Evolutionary conservation across 2,888 invertebrate species (phyloP), one percentile per base, ranked within the genome.

Genomic region (Aphidoletes aphidimyza): DNA sequence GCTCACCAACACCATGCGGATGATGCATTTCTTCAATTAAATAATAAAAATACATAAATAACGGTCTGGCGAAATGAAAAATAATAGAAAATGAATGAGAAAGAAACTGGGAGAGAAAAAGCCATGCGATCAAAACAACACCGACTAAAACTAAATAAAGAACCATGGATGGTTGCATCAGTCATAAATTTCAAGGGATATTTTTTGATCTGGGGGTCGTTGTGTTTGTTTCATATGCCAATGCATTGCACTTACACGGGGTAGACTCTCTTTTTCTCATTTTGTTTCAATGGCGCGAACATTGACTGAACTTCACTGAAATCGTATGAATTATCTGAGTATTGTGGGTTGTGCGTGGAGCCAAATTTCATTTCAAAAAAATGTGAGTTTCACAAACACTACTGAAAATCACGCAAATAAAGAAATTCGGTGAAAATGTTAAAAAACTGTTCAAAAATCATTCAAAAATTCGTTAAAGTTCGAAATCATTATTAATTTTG

Each of bases 1-100:
- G n/a, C 19, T 36, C 36, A 37, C 81, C 36, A 81, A 81, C 81
- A 81, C 81, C 81, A 81, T 81, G 81, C 81, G 81, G 37, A 81
- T 81, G 81, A 81, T 81, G 81, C 81, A 81, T 81, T 81, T 81
- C 81, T 81, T 81, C 37, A 81, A 81, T 81, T 81, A 81, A 81
- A 81, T 81, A 81, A 81, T 81, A 81, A 81, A 81, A 81, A 81
- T 81, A 81, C 81, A 81, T 81, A 81, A 81, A 81, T 81, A 81
- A 81, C 81, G 81, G 81, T 81, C 81, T 37, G n/a, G 37, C 37
- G 37, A 81, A 81, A 78, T 78, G 78, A 78, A 36, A 78, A 78
- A 78, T 54, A 78, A 78, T 37, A 37, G n/a, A 37, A 19, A 81
- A 6, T 81, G 81, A 37, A 81, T 37, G n/a, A 0, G 8, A 19